Evolutionary conservation across 2,113 vertebrate species (phyloP).

Genomic region (Centropus bengalensis): DNA sequence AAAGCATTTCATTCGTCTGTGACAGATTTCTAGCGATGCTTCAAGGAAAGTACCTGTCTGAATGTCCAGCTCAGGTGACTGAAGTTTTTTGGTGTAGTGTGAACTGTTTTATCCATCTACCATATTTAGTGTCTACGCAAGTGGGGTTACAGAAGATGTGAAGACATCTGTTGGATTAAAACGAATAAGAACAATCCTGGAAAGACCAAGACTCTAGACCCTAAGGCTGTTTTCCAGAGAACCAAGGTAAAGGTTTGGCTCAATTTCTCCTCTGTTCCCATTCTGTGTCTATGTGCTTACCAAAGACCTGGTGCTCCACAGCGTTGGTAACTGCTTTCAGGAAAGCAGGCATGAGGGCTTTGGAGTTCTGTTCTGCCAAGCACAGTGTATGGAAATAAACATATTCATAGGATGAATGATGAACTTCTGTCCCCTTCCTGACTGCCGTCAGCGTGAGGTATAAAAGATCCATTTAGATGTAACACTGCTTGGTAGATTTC

Average conservation of each 20-base stretch:
- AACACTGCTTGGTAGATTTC: background rate
- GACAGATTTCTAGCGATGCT: background rate
- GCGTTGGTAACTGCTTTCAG: background rate
- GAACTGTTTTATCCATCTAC: background rate
- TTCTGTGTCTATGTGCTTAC: background rate
- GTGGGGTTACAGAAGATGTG: conserved; percentile 97
- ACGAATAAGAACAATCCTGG: conserved; percentile 99
- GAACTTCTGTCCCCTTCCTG: background rate
- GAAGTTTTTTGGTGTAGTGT: background rate
- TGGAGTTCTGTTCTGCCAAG: background rate
- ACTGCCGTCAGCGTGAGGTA: background rate
- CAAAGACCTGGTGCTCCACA: background rate
- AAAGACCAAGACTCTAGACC: conserved; percentile 95
- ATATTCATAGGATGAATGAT: background rate
- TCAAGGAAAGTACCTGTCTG: background rate
- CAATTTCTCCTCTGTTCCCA: background rate
- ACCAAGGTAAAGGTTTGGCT: conserved; percentile 86
- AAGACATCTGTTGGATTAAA: conserved; percentile 99
- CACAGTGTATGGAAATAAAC: background rate
- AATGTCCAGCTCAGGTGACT: background rate
- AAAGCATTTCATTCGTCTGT: background rate
- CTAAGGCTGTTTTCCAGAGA: conserved; percentile 97
- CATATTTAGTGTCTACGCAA: conserved; percentile 86
- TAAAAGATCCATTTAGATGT: background rate
- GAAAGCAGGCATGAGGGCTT: background rate